Evolutionary conservation across 2,888 invertebrate species (phyloP).

Genomic region (Eremobia ochroleuca): DNA sequence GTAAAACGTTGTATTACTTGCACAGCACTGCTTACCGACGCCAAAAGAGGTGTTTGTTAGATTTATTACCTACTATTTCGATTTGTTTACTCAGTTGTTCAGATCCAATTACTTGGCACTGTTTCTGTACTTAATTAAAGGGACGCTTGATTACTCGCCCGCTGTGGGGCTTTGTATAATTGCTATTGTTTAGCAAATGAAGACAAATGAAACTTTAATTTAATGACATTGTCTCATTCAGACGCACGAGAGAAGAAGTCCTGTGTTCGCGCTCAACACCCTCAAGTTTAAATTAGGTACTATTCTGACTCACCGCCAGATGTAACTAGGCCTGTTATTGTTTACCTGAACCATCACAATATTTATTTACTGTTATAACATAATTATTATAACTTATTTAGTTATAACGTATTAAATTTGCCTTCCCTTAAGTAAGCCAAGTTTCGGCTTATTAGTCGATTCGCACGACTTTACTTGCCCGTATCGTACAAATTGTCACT

Average conservation of each 20-base stretch:
- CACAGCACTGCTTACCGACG: conserved; percentile 79
- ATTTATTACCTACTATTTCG: conserved; percentile 91
- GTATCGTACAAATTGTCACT: neutral
- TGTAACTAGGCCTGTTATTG: conserved; percentile 20
- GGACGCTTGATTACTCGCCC: conserved; percentile 91
- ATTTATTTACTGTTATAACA: neutral
- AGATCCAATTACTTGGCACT: conserved; percentile 91
- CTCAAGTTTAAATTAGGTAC: conserved; percentile 81
- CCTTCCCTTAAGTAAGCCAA: neutral
- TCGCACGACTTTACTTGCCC: neutral
- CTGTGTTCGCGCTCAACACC: conserved; percentile 78
- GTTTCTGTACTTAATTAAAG: conserved; percentile 91
- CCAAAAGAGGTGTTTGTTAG: conserved; percentile 89
- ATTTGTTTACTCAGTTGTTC: conserved; percentile 91
- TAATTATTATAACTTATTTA: neutral
- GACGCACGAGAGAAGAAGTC: conserved; percentile 84
- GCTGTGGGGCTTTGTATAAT: conserved; percentile 91
- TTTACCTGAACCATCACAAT: neutral
- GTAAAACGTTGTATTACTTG: conserved; percentile 55
- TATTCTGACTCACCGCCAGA: conserved; percentile 54
- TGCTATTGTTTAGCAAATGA: conserved; percentile 91
- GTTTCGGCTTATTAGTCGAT: neutral
- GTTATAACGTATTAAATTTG: neutral
- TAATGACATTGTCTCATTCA: conserved; percentile 90
- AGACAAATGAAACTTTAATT: conserved; percentile 91